Evolutionary conservation across 2,888 invertebrate genomes (phyloP), one percentile per base, ranked within the genome.

Genomic region (Erebia ligea): DNA sequence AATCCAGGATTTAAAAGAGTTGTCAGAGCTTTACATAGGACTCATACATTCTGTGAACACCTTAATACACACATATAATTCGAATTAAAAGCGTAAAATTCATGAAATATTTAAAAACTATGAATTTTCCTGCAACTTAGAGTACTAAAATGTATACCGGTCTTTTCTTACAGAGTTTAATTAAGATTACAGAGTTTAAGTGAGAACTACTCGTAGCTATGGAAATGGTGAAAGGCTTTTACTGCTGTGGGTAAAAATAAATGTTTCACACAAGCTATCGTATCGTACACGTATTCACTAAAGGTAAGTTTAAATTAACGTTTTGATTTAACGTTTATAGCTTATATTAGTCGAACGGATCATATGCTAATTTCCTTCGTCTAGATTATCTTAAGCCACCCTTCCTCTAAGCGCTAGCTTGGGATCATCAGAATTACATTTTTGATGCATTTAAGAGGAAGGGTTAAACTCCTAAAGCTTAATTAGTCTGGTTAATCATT

Each of bases 311-410:
- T 52, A 71, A 73, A 75, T 67, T 71, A 75, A 76, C 69, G 64
- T 67, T 76, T 72, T 75, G 74, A 75, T 77, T 77, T 79, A 73
- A 77, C 76, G 79, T 79, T 79, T 76, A 77, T 79, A 74, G 75
- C 76, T 75, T 73, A 76, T 77, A 78, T 79, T 78, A 76, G 77
- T 76, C 68, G 74, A 75, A 75, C 74, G 79, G 79, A 78, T 79
- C 76, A 76, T 78, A 77, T 78, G 79, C 75, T 78, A 79, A 79
- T 79, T 77, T 74, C 72, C 75, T 76, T 72, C 71, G 76, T 76
- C 76, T 71, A 73, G 72, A 74, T 74, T 74, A 72, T 70, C 66
- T 73, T 64, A 67, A 73, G 73, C 73, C 66, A 61, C 70, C 68
- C 68, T 68, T 69, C 66, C 66, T 69, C 56, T 69, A 71, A 73